These are phyloP conservation scores for Heteronetta atricapilla DNA, from an alignment of 2,113 vertebrate species.

Conservation along the genomic window DNA sequence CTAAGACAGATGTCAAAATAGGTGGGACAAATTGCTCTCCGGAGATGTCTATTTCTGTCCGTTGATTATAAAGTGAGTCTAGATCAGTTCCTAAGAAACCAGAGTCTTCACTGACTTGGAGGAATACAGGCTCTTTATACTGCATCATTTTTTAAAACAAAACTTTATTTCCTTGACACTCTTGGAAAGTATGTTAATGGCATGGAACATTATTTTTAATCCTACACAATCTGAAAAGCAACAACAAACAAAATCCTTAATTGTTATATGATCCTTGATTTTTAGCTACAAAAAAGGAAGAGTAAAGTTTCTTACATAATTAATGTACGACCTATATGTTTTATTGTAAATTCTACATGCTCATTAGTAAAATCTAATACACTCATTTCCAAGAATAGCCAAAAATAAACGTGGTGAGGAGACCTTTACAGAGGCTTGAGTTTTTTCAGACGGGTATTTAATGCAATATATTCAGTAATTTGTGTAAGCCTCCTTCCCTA, in stretches of 20 bases:
- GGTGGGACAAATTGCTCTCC: not conserved
- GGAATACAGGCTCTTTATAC: not conserved
- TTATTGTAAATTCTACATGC: not conserved
- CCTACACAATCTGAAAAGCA: not conserved
- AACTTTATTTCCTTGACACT: not conserved
- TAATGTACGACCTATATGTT: not conserved
- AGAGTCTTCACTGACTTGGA: not conserved
- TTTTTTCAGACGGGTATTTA: not conserved
- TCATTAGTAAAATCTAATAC: not conserved
- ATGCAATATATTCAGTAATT: not conserved
- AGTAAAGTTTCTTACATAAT: not conserved
- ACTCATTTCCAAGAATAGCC: not conserved
- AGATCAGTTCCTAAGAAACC: not conserved
- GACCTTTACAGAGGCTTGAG: not conserved
- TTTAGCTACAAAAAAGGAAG: not conserved
- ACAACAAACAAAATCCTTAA: not conserved
- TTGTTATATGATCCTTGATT: not conserved
- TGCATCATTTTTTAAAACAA: not conserved
- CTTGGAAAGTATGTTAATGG: not conserved
- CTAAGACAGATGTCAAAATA: not conserved
- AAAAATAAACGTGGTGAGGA: not conserved
- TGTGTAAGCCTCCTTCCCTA: not conserved
- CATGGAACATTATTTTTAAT: not conserved
- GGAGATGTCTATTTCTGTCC: not conserved
- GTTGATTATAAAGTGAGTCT: not conserved